Conservation (phyloP, 2,797 vertebrate species). For the Melanotaenia pygmaea region DNA sequence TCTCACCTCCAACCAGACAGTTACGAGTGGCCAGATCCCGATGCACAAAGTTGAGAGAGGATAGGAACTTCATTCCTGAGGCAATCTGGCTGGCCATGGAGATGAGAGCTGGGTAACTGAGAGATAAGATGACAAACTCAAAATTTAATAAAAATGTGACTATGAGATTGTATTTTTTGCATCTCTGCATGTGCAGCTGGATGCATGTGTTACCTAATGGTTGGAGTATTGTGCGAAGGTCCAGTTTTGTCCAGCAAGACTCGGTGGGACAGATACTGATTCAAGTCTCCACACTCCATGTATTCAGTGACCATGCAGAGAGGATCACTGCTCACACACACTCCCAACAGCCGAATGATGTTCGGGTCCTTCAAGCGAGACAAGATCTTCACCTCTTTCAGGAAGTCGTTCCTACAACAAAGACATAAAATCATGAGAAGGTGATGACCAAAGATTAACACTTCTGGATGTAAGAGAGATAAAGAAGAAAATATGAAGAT, state of each 20-base stretch:
- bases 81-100: conserved; percentile 92
- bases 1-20: conserved; percentile 91
- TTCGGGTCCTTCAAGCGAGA: conserved; percentile 93
- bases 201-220: conserved; percentile 83
- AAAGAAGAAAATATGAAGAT: neutral
- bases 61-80: conserved; percentile 93
- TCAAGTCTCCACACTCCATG: conserved; percentile 95
- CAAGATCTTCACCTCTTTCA: conserved; percentile 96
- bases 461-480: neutral
- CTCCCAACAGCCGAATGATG: conserved; percentile 92
- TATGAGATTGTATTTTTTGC: neutral
- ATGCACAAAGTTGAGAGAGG: conserved; percentile 93
- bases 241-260: conserved; percentile 88
- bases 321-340: conserved; percentile 92
- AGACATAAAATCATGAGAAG: neutral
- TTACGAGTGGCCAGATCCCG: conserved; percentile 93
- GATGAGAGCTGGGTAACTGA: conserved; percentile 88
- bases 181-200: neutral
- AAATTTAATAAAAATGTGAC: neutral
- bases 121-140: neutral
- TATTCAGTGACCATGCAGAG: conserved; percentile 96
- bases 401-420: conserved; percentile 88
- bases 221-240: conserved; percentile 77
- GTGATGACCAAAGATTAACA: neutral
- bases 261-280: conserved; percentile 91